Conservation (phyloP, 2,797 vertebrate genomes). For the Morelia viridis region DNA sequence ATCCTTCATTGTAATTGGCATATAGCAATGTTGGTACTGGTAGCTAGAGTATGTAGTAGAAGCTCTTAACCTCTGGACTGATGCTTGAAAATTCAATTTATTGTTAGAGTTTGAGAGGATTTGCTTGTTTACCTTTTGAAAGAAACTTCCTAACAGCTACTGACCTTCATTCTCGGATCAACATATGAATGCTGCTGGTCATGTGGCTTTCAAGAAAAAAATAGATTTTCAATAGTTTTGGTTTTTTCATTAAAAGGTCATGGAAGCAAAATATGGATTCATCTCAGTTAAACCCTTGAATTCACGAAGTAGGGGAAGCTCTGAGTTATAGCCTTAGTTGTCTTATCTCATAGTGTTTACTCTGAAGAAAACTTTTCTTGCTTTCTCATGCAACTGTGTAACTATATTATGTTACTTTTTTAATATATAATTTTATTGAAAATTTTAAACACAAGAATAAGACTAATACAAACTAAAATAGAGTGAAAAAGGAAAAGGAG, state of each 20-base stretch:
- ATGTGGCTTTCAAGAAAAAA: neutral
- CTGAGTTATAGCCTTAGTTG: neutral
- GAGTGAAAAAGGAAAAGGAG: neutral
- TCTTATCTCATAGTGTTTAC: neutral
- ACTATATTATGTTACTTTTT: neutral
- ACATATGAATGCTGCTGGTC: conserved; percentile 31
- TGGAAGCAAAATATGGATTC: neutral
- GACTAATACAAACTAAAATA: neutral
- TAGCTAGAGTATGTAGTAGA: neutral
- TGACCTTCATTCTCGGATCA: conserved; percentile 7
- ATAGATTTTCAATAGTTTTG: conserved; percentile 45
- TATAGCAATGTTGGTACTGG: neutral
- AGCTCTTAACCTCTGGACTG: conserved; percentile 9
- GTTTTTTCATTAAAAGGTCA: conserved; percentile 22
- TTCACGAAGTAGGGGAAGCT: neutral
- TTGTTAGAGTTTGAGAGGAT: neutral
- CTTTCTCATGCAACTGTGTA: neutral
- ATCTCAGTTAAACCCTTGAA: neutral
- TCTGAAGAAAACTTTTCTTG: neutral
- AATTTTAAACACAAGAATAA: neutral
- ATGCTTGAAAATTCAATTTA: conserved; percentile 14
- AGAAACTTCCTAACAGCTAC: conserved; percentile 8
- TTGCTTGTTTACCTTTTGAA: conserved; percentile 2
- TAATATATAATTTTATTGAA: neutral
- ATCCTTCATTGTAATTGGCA: conserved; percentile 7